These are phyloP conservation scores for Hipparchia sbordonii DNA, from an alignment of 2,888 invertebrate species.

Conservation along the genomic window DNA sequence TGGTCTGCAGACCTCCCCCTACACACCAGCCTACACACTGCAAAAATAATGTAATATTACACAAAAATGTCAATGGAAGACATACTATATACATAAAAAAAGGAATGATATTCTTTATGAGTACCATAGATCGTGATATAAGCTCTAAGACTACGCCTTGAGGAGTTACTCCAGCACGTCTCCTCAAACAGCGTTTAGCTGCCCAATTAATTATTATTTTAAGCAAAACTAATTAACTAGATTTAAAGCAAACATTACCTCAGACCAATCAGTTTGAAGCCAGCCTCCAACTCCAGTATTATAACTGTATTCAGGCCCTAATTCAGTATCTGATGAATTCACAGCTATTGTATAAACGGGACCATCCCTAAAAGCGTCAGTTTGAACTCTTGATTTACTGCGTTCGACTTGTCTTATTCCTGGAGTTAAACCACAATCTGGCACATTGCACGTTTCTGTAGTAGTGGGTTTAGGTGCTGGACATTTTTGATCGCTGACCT, in stretches of 20 bases:
- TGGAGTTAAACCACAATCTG: constrained; percentile 56
- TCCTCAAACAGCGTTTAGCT: background rate
- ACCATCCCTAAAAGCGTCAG: constrained; percentile 67
- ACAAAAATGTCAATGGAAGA: background rate
- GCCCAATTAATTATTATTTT: background rate
- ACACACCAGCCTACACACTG: constrained; percentile 89
- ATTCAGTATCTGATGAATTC: constrained; percentile 61
- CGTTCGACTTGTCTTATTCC: constrained; percentile 56
- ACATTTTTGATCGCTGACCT: constrained; percentile 75
- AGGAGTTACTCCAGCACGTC: no score
- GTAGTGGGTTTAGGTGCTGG: constrained; percentile 61
- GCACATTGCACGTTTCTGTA: constrained; percentile 63
- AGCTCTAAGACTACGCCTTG: background rate
- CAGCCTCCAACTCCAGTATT: constrained; percentile 71
- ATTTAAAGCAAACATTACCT: constrained; percentile 45
- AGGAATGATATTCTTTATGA: no score
- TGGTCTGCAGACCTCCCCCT: constrained; percentile 88
- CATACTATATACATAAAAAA: no score
- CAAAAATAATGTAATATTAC: constrained; percentile 3
- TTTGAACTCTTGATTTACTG: constrained; percentile 55
- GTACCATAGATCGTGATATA: background rate
- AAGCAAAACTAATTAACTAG: background rate
- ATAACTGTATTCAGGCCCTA: constrained; percentile 72
- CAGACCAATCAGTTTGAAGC: constrained; percentile 84
- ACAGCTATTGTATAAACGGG: constrained; percentile 70